These are phyloP conservation scores for Synanthedon vespiformis DNA, from an alignment of 2,888 invertebrate genomes.

Conservation along the genomic window DNA sequence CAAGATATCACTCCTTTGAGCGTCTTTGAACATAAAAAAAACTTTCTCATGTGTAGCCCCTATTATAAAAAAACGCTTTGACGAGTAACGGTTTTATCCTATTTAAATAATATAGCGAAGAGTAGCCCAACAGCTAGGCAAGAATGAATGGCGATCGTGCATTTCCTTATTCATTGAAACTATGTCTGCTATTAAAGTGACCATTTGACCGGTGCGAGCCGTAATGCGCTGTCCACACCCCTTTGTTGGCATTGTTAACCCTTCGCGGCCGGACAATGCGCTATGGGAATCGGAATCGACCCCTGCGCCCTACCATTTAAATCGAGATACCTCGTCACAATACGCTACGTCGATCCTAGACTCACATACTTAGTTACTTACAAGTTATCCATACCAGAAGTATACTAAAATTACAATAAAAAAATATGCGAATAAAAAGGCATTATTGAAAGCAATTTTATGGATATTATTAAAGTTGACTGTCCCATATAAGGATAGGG, in stretches of 20 bases:
- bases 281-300: constrained; percentile 57
- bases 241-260: constrained; percentile 57
- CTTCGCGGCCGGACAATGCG: constrained; percentile 47
- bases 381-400: too few relatives aligned
- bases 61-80: constrained; percentile 43
- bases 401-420: too few relatives aligned
- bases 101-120: constrained; percentile 66
- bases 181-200: constrained; percentile 54
- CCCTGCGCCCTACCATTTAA: constrained; percentile 41
- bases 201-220: constrained; percentile 62
- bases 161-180: constrained; percentile 56
- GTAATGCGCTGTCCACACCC: constrained; percentile 61
- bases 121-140: constrained; percentile 26
- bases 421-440: too few relatives aligned
- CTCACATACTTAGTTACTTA: too few relatives aligned
- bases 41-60: constrained; percentile 58
- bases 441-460: too few relatives aligned
- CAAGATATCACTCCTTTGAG: background rate
- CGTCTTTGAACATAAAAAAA: constrained; percentile 4
- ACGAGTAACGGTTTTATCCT: constrained; percentile 55
- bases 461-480: too few relatives aligned
- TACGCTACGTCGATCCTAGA: too few relatives aligned
- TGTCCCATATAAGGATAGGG: too few relatives aligned
- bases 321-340: constrained; percentile 20
- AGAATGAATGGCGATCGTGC: constrained; percentile 57